Evolutionary conservation across 2,888 invertebrate species (phyloP).

Genomic region (Clivina fossor): DNA sequence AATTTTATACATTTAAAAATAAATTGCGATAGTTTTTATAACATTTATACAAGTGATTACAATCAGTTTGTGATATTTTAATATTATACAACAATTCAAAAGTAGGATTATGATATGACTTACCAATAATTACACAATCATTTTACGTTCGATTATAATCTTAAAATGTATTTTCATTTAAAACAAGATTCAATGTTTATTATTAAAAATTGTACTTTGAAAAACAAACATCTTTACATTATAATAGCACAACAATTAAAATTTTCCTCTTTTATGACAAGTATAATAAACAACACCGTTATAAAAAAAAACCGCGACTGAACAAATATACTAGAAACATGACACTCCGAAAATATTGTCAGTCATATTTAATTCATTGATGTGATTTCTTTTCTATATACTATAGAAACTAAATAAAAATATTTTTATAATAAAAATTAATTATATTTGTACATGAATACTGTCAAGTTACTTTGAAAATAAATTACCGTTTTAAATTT

Average conservation of each 20-base stretch:
- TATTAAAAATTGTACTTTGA: no score
- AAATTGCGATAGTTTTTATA: neutral
- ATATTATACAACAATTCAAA: no score
- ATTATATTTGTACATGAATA: slow-evolving; percentile 37
- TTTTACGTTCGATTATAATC: no score
- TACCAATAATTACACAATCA: no score
- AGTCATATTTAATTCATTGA: no score
- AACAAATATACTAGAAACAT: slow-evolving; percentile 17
- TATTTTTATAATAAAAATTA: slow-evolving; percentile 26
- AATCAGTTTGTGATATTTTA: neutral
- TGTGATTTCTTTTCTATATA: slow-evolving; percentile 2
- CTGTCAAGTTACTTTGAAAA: slow-evolving; percentile 35
- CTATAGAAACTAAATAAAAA: slow-evolving; percentile 24
- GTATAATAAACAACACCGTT: slow-evolving; percentile 10
- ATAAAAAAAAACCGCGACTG: slow-evolving; percentile 15
- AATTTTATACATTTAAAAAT: slow-evolving; percentile 6
- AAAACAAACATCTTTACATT: no score
- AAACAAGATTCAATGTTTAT: no score
- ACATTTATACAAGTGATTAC: slow-evolving; percentile 19
- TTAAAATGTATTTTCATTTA: no score
- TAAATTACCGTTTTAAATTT: slow-evolving; percentile 25
- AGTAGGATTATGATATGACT: no score
- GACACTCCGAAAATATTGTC: slow-evolving; percentile 26
- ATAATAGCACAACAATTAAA: no score
- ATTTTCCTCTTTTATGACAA: slow-evolving; percentile 20